A percentile compares a stretch with the other conserved stretches of the same genome.
Evolutionary conservation across 2,797 vertebrate species (phyloP).

Genomic region (Enteromius argenteus): DNA sequence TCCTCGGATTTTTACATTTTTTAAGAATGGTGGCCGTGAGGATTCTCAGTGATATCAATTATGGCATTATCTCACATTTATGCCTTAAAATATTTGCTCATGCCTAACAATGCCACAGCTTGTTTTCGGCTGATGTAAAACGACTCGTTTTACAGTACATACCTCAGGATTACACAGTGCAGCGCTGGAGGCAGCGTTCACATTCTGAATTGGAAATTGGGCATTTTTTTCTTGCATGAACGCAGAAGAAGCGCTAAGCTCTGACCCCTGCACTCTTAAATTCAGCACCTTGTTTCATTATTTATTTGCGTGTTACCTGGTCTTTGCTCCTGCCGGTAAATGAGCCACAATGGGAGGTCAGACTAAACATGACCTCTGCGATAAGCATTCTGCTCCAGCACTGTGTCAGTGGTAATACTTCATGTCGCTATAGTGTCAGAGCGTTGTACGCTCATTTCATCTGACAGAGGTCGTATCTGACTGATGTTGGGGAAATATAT

Average conservation of each 20-base stretch:
- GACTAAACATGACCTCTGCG: slow-evolving; percentile 48
- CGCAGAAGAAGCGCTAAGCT: slow-evolving; percentile 1
- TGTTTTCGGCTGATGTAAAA: background rate
- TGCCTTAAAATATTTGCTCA: slow-evolving; percentile 17
- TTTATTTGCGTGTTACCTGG: slow-evolving; percentile 56
- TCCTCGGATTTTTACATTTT: slow-evolving; percentile 38
- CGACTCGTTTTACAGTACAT: background rate
- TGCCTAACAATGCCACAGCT: background rate
- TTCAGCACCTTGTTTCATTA: slow-evolving; percentile 54
- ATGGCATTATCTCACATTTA: background rate
- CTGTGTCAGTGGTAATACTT: slow-evolving; percentile 17
- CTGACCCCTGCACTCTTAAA: slow-evolving; percentile 41
- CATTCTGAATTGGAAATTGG: slow-evolving; percentile 30
- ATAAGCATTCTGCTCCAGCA: slow-evolving; percentile 26
- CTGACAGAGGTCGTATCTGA: slow-evolving; percentile 30
- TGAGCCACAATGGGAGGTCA: slow-evolving; percentile 60
- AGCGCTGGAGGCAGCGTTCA: background rate
- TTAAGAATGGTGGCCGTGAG: slow-evolving; percentile 14
- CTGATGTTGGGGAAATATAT: slow-evolving; percentile 41
- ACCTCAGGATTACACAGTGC: slow-evolving; percentile 1
- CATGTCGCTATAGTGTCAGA: slow-evolving; percentile 28
- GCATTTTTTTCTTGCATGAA: slow-evolving; percentile 5
- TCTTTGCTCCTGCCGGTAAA: slow-evolving; percentile 50
- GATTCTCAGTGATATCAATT: slow-evolving; percentile 3
- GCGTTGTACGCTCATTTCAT: slow-evolving; percentile 22